Evolutionary conservation across 2,113 vertebrate species (phyloP), one percentile per base, ranked within the genome.

Genomic region (Amazona vittata): DNA sequence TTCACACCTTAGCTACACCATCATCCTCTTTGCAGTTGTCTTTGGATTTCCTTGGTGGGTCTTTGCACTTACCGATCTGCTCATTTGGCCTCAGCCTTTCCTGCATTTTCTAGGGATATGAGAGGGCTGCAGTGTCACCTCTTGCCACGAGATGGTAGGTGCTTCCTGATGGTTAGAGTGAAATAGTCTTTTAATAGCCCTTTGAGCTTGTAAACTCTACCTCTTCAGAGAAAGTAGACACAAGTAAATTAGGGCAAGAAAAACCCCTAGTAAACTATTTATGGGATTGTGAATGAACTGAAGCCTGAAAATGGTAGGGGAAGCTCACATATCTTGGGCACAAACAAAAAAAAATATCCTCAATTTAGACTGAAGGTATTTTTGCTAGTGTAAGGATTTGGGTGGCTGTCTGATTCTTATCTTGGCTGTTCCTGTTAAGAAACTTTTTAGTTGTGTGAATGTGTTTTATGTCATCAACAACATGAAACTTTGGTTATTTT

Each of bases 111-210:
- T 50, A 35, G n/a, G 29, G 26, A n/a, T 46, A 77, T 9, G 18
- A 59, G 5, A 65, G 28, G 15, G 67, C 22, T 96, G 96, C 29
- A 90, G 15, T 93, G 70, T 41, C 83, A n/a, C 28, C 49, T 69
- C 55, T 74, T 50, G 86, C 87, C 94, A 90, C 41, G 2, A 93
- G 90, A 74, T 91, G 96, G 93, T 15, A 83, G 50, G 16, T 71
- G 82, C 31, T 75, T 35, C 39, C 90, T 64, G 62, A 53, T 31
- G 29, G 24, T 12, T 70, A 64, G 28, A 60, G 15, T 7, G 5
- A 29, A 71, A 71, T 3, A 19, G 26, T 18, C 35, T 89, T 76
- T 59, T 55, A 53, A 47, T 0, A 90, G 28, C 37, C 17, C 12
- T 77, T 59, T 28, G 17, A 84, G 53, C 28, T 4, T 4, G 20